A percentile compares a stretch with the other conserved stretches of the same genome.
These are phyloP conservation scores for Synergus gifuensis DNA, from an alignment of 2,888 invertebrate genomes.

Conservation along the genomic window DNA sequence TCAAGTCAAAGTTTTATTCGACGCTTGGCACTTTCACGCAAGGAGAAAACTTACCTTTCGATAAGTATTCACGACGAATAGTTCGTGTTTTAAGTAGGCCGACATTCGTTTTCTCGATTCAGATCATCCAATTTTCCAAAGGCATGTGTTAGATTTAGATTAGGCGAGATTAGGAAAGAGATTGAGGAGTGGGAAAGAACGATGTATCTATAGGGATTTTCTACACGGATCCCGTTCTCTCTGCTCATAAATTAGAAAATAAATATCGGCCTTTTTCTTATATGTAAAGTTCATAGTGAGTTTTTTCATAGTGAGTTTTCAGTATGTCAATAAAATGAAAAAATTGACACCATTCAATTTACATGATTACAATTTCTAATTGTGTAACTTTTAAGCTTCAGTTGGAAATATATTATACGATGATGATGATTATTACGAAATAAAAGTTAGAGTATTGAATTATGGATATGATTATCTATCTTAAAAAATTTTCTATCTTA, in stretches of 20 bases:
- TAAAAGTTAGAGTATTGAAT: background rate
- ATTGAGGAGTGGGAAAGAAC: background rate
- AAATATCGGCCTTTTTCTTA: background rate
- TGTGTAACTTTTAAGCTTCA: no score
- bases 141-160: background rate
- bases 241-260: background rate
- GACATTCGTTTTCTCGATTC: conserved; percentile 36
- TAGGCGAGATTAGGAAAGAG: background rate
- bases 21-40: conserved; percentile 65
- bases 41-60: conserved; percentile 68
- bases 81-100: conserved; percentile 66
- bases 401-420: no score
- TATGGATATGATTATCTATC: background rate
- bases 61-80: conserved; percentile 70
- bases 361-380: no score
- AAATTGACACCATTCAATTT: no score
- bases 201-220: background rate
- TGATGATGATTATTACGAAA: conserved; percentile 10
- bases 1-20: conserved; percentile 57
- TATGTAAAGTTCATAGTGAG: background rate
- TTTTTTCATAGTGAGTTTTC: no score
- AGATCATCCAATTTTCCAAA: conserved; percentile 28
- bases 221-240: background rate
- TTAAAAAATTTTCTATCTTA: background rate
- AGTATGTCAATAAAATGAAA: no score